Base-by-base conservation (phyloP, 2,113 vertebrate species). In the Heteronetta atricapilla region DNA sequence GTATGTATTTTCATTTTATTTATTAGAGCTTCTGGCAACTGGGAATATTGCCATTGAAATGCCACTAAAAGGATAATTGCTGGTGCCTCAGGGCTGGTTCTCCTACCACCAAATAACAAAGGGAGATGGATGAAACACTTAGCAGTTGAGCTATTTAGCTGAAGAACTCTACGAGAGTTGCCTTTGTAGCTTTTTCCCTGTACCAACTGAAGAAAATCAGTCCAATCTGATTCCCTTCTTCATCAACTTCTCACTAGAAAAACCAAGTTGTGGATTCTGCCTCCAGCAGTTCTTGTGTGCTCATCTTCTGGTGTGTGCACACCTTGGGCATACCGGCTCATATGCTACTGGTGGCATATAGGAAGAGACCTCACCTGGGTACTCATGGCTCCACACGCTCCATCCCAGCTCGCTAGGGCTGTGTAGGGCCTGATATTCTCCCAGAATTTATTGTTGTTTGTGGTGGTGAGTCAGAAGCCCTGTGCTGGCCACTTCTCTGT, bases 1-100 rank as follows among this genome's bases (percentile, higher is more conserved):
- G 93, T 90, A 95, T 90, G 88, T 94, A 91, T 96, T 96, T 96
- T 96, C 86, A 93, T 96, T 96, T 96, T 96, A 94, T 96, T 95
- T 96, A 93, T 96, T 96, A 90, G 90, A 64, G 74, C 86, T 96
- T 96, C 88, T 96, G 86, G 93, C 94, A 95, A 72, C 92, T 94
- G 94, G 92, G 95, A 96, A 89, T 94, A 95, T 84, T 96, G 94
- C 94, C 88, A 96, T 64, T 76, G 58, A 96, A 94, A 89, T 95
- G 86, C 88, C 94, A 93, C 93, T 92, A 96, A 88, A 93, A 94
- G 81, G 86, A 86, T 96, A 97, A 96, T 95, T 95, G 90, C 88
- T 95, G 88, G 85, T 95, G 93, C 94, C 96, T 94, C 38, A 60
- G 90, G 91, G 88, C 82, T 95, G 85, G 56, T 95, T 95, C 82